These are phyloP conservation scores for Meloidogyne hapla DNA, from an alignment of 1,140 invertebrate species.

Conservation along the genomic window DNA sequence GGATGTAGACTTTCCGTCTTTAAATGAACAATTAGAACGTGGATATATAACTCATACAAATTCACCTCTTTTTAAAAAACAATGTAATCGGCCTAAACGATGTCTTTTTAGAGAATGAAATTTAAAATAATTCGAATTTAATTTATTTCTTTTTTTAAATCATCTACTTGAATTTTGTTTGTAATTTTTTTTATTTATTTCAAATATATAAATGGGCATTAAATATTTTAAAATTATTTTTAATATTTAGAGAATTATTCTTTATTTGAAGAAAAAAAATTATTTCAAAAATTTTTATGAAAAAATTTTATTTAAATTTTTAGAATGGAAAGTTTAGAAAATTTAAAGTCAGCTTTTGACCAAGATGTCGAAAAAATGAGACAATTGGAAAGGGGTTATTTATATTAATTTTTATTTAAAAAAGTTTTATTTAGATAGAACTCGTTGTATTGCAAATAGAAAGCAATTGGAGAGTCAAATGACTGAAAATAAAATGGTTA, in stretches of 20 bases:
- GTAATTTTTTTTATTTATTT: constrained; percentile 1
- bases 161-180: neutral
- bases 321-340: constrained; percentile 28
- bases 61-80: constrained; percentile 45
- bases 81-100: constrained; percentile 17
- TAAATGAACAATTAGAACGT: constrained; percentile 33
- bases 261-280: neutral
- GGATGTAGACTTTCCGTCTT: constrained; percentile 41
- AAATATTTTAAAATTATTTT: neutral
- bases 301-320: constrained; percentile 14
- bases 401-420: constrained; percentile 16
- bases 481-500: constrained; percentile 64
- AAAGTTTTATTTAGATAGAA: constrained; percentile 42
- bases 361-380: constrained; percentile 43
- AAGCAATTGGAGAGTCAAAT: constrained; percentile 61
- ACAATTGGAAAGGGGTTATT: constrained; percentile 47
- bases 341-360: constrained; percentile 43
- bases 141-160: neutral
- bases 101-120: constrained; percentile 18
- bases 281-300: neutral
- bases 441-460: constrained; percentile 48
- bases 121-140: constrained; percentile 19
- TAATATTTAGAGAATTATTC: neutral
- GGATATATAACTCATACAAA: constrained; percentile 31
- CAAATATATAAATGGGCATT: neutral